These are phyloP conservation scores for Ericerus pela DNA, from an alignment of 1,140 invertebrate genomes.

Conservation along the genomic window DNA sequence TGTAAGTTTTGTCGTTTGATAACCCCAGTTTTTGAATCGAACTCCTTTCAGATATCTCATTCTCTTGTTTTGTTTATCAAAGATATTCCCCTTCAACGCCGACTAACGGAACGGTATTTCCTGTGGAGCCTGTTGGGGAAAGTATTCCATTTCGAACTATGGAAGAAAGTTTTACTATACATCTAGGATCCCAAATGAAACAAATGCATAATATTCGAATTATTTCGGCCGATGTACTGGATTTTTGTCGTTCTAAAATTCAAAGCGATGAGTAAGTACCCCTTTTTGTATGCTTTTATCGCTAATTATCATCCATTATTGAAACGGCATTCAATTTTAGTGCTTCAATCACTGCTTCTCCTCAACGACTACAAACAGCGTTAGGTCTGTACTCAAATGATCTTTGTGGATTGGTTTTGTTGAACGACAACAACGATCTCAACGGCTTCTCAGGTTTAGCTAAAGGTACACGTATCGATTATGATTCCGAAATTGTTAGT, in stretches of 20 bases:
- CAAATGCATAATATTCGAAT: constrained; percentile 95
- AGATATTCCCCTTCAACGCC: background rate
- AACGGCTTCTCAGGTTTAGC: constrained; percentile 53
- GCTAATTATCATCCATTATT: background rate
- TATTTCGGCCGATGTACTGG: constrained; percentile 67
- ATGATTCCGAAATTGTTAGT: background rate
- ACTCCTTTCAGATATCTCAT: background rate
- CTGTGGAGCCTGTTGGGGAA: background rate
- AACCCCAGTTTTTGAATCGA: background rate
- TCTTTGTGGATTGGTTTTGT: constrained; percentile 68
- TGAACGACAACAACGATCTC: constrained; percentile 57
- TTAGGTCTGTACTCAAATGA: constrained; percentile 85
- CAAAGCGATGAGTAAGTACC: constrained; percentile 14
- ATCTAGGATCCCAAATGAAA: constrained; percentile 93
- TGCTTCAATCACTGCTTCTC: constrained; percentile 43
- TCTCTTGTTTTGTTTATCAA: background rate
- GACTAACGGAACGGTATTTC: background rate
- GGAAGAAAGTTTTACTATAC: constrained; percentile 95
- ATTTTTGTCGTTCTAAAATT: constrained; percentile 49
- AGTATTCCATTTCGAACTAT: constrained; percentile 27
- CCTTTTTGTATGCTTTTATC: background rate
- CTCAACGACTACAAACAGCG: constrained; percentile 78
- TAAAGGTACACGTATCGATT: constrained; percentile 42
- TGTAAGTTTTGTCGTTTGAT: background rate
- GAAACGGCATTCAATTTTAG: no score